Conservation (phyloP, 2,113 vertebrate species). For the Pithys albifrons region DNA sequence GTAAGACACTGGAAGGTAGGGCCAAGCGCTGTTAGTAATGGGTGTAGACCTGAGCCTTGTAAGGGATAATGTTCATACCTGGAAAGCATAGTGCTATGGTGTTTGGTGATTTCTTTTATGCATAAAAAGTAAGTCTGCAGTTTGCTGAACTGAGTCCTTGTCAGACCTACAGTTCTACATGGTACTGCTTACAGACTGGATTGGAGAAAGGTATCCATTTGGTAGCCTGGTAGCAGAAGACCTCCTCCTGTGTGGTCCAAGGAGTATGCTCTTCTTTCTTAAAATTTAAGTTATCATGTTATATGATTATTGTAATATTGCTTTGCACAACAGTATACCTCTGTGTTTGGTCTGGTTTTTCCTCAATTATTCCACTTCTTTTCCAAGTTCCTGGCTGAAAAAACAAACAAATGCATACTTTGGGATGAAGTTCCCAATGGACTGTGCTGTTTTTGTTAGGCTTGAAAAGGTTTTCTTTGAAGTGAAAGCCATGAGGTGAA, state of each 20-base stretch:
- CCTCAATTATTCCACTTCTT: background rate
- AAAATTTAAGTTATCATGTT: background rate
- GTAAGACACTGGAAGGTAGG: background rate
- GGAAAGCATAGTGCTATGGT: background rate
- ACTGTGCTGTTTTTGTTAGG: background rate
- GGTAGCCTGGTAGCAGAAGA: background rate
- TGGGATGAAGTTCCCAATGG: background rate
- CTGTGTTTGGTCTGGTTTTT: background rate
- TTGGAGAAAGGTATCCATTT: background rate
- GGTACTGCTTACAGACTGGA: background rate
- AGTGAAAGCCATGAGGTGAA: background rate
- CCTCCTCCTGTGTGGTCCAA: background rate
- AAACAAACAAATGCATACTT: background rate
- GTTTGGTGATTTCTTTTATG: background rate
- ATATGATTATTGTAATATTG: background rate
- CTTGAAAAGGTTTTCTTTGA: background rate
- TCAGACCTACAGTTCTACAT: background rate
- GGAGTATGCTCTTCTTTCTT: background rate
- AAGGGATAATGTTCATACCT: background rate
- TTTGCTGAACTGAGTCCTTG: background rate
- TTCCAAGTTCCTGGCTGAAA: background rate
- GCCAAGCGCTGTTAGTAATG: background rate
- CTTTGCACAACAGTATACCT: background rate
- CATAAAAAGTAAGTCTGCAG: background rate
- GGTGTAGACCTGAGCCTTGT: background rate